Evolutionary conservation across 2,797 vertebrate species (phyloP).

Genomic region (Rhinatrema bivittatum): DNA sequence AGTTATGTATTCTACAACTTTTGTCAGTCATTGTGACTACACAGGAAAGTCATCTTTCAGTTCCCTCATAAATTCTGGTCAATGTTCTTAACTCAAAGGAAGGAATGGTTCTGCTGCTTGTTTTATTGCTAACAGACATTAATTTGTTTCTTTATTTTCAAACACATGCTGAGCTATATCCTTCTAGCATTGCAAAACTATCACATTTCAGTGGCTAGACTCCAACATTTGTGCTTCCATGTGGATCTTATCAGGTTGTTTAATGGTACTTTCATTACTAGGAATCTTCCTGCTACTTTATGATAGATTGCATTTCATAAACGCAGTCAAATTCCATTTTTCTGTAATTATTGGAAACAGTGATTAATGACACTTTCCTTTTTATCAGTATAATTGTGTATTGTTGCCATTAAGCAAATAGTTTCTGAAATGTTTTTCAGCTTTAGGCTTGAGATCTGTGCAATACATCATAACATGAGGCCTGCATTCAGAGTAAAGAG

Average conservation of each 20-base stretch:
- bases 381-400: neutral
- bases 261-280: neutral
- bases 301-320: conserved; percentile 3
- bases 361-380: conserved; percentile 1
- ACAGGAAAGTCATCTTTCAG: too few species aligned
- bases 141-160: neutral
- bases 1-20: too few species aligned
- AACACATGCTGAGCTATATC: conserved; percentile 6
- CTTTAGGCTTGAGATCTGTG: too few species aligned
- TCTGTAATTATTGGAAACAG: neutral
- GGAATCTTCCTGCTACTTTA: neutral
- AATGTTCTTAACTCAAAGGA: too few species aligned
- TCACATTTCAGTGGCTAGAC: conserved; percentile 7
- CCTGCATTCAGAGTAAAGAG: too few species aligned
- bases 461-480: too few species aligned
- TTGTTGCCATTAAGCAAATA: neutral
- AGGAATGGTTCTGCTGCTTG: neutral
- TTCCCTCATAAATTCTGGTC: too few species aligned
- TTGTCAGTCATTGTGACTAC: too few species aligned
- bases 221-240: neutral
- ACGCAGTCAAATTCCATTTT: neutral
- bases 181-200: conserved; percentile 4
- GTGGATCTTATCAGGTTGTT: conserved; percentile 2
- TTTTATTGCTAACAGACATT: neutral
- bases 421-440: too few species aligned